Base-by-base conservation (phyloP, 2,797 vertebrate genomes). In the Psittacula echo region DNA sequence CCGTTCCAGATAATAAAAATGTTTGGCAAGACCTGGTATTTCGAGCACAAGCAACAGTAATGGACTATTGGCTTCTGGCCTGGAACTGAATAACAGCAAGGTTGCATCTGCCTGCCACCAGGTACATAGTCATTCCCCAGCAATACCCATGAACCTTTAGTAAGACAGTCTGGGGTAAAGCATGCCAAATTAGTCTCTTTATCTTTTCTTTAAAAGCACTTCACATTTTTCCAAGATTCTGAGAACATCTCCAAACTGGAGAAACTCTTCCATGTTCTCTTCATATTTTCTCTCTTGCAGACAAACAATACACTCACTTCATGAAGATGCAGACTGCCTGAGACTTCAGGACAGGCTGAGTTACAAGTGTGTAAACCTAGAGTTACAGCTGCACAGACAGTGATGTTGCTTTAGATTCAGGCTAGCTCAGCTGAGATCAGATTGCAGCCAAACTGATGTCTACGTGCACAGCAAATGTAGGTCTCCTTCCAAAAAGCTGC, bases 401-500 rank as follows among this genome's bases (percentile, higher is more conserved):
- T 64, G 67, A 41, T 73, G 37, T 29, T 94, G 30, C 56, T 89
- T 85, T 74, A 78, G 64, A 65, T 74, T 90, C 67, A 89, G 37
- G 8, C 44, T 81, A 34, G 58, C 73, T 95, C 66, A 86, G 22
- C 47, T 71, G 54, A 82, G 71, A 84, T 78, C 73, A 83, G 20
- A 76, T 73, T 82, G 83, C 54, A 84, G 50, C 18, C 82, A 84
- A 84, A 88, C 3, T 18, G 8, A 14, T 53, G 50, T 82, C 65
- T 82, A 48, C 5, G 6, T 19, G 15, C 37, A 45, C 17, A 61
- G 54, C 87, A 94, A 85, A 93, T 41, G 12, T 45, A 67, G 58
- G 26, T 79, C 54, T 94, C 15, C 61, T 91, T 90, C 68, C 53
- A 74, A 90, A 93, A 39, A 88, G 9, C 47, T 93, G 79, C 42